Evolutionary conservation across 2,888 invertebrate species (phyloP).

Genomic region (Dicyrtoma fusca): DNA sequence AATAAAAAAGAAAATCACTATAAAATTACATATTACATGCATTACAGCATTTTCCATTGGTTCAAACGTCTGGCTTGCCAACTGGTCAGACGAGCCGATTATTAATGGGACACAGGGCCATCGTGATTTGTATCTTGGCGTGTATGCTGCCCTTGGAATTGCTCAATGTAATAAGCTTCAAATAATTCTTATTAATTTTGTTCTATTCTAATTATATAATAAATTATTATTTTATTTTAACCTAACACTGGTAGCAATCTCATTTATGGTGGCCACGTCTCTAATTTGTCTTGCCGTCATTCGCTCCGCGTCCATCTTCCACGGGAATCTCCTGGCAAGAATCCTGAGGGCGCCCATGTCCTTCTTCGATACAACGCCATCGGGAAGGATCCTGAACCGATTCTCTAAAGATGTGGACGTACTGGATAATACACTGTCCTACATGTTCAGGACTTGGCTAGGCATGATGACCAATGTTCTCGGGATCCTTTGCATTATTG

Average conservation of each 20-base stretch:
- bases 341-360: conserved; percentile 71
- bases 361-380: conserved; percentile 80
- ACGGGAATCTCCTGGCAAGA: conserved; percentile 68
- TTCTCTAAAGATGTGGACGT: conserved; percentile 57
- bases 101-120: conserved; percentile 52
- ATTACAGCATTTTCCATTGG: conserved; percentile 56
- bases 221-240: too few species aligned
- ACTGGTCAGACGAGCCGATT: conserved; percentile 52
- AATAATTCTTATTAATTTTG: too few species aligned
- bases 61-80: conserved; percentile 58
- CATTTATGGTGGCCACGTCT: conserved; percentile 28
- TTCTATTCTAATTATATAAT: too few species aligned
- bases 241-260: too few species aligned
- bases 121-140: conserved; percentile 58
- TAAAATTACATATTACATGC: too few species aligned
- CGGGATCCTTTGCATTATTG: conserved; percentile 84
- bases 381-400: conserved; percentile 76
- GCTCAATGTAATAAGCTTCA: conserved; percentile 57
- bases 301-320: conserved; percentile 68
- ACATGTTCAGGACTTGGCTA: conserved; percentile 39
- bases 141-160: conserved; percentile 59
- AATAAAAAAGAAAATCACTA: too few species aligned
- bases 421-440: conserved; percentile 51
- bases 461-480: conserved; percentile 62
- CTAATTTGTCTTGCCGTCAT: conserved; percentile 64